Base-by-base conservation (phyloP, 2,113 vertebrate genomes). In the Cynopterus brachyotis region DNA sequence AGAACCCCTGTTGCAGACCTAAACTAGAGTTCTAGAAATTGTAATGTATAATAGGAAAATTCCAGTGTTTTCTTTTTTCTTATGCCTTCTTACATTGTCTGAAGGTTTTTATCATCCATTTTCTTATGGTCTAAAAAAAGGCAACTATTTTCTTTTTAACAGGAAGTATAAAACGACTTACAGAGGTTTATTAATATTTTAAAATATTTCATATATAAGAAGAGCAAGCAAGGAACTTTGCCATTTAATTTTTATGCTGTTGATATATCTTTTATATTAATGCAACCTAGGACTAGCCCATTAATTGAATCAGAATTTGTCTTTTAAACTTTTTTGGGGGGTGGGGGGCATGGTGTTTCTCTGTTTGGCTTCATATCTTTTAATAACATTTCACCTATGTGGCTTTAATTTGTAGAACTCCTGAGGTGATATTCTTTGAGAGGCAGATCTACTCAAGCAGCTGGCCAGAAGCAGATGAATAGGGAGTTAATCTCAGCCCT, bases 361-460 rank as follows among this genome's bases (percentile, higher is more conserved):
- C 72, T 93, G 15, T 94, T 93, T 95, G 78, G 24, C 78, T 82
- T 95, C 45, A 40, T 93, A 62, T 91, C 28, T 96, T 81, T 80
- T 90, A 84, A 50, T 24, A 80, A n/a, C 57, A 32, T 87, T 84
- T 95, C 40, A 64, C 79, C 47, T 79, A 75, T 70, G 57, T 96
- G 75, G 62, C 50, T 96, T 95, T 95, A 73, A 69, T 95, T 89
- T 94, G 53, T 85, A 59, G 53, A 89, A 60, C 47, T 90, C 60
- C 59, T 72, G 72, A 84, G 28, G 10, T 64, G 35, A 37, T 92
- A 5, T 19, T 75, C 35, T 78, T 83, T 85, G 47, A 35, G 50
- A 16, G 50, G 12, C n/a, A 75, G 15, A 37, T 55, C 57, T 60
- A 42, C 6, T 50, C 17, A 62, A 88, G 78, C 81, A 84, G 60